Conservation (phyloP, 1,140 invertebrate species). For the Phocides pigmalion region DNA sequence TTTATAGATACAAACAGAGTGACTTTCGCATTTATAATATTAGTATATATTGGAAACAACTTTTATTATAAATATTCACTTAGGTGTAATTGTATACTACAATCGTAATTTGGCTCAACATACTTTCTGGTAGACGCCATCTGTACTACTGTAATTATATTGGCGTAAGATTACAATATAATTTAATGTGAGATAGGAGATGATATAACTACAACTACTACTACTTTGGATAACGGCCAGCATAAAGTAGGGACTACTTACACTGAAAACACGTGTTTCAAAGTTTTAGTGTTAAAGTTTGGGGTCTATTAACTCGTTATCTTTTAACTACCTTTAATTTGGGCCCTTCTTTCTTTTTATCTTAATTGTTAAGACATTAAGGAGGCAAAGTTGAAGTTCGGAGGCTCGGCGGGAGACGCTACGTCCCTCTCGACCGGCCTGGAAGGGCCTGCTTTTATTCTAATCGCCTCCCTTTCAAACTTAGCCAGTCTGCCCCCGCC, state of each 20-base stretch:
- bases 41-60: too few species aligned
- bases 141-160: too few species aligned
- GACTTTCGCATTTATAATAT: too few species aligned
- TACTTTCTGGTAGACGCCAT: too few species aligned
- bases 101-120: too few species aligned
- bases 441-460: too few species aligned
- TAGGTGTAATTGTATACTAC: too few species aligned
- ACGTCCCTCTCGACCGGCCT: conserved; percentile 80
- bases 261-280: conserved; percentile 40
- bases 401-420: conserved; percentile 65
- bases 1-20: too few species aligned
- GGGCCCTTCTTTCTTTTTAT: conserved; percentile 81
- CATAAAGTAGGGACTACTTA: conserved; percentile 18
- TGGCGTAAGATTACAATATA: not conserved
- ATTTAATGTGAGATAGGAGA: not conserved
- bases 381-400: conserved; percentile 77
- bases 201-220: conserved; percentile 24
- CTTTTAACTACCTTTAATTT: conserved; percentile 82
- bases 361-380: conserved; percentile 82
- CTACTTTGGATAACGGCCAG: conserved; percentile 21
- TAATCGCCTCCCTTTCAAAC: too few species aligned
- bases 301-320: conserved; percentile 79
- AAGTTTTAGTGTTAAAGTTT: conserved; percentile 60
- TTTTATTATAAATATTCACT: too few species aligned
- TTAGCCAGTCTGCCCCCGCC: too few species aligned